Base-by-base conservation (phyloP, 2,113 vertebrate genomes). In the Scortum barcoo region DNA sequence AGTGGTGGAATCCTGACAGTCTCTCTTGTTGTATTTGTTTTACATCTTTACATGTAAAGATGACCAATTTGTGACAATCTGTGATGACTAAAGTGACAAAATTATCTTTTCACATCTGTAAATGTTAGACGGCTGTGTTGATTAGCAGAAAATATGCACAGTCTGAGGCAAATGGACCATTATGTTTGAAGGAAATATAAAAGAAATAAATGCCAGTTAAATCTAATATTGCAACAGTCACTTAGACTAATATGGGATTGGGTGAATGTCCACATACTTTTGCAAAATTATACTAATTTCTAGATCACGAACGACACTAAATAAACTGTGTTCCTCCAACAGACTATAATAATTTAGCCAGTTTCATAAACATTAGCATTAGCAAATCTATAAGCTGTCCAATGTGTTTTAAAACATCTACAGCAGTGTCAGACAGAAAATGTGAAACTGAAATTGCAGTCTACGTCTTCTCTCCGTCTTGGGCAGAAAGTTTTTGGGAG, bases 401-500 rank as follows among this genome's bases (percentile, higher is more conserved):
- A 38, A 9, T 57, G 61, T 69, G 22, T 69, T 89, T 71, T 56
- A 50, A 75, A 83, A 53, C 48, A 80, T 86, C 50, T 71, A 66
- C 14, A 61, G 36, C 77, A 36, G 62, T n/a, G 48, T 72, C 78
- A 72, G 42, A 65, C 65, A 50, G 65, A 54, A 61, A 56, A 66
- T 79, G 53, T 79, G 33, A 66, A 86, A 62, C 71, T 84, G 17
- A 90, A 84, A 92, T 92, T 89, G 81, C 57, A 71, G 56, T 63
- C 44, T 86, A 78, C 75, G 69, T 83, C 71, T 76, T 62, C 68
- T 36, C 53, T 62, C 16, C 22, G 58, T 75, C 63, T 78, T 74
- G 65, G 83, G 80, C 54, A 44, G n/a, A n/a, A 11, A 71, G 68
- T 63, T 81, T 91, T 65, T 85, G 56, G 44, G 78, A 76, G 54